Base-by-base conservation (phyloP, 2,888 invertebrate genomes). In the Leptothorax acervorum region DNA sequence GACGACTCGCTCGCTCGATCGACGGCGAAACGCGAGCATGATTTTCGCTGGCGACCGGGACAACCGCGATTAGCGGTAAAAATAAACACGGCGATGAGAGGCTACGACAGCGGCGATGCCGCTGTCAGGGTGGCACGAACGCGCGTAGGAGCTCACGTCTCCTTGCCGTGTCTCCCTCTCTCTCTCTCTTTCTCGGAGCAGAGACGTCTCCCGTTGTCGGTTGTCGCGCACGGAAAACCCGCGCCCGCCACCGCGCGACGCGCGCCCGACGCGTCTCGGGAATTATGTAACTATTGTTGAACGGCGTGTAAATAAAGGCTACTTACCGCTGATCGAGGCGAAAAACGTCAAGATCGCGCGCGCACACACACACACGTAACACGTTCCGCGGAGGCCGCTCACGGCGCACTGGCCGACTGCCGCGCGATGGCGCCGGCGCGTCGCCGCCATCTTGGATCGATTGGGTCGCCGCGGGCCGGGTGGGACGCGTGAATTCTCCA, bases 241-340 rank as follows among this genome's bases (percentile, higher is more conserved):
- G 51, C 71, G 76, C 86, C 86, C 88, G 89, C 87, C 90, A 86
- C 86, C 86, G 23, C 23, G 23, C 23, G 84, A 81, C 74, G 68
- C 79, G 63, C 73, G 79, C 68, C 57, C 39, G 45, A 51, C 48
- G 84, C 86, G 88, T 84, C 87, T 90, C 66, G 60, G 53, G 89
- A 93, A 94, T 94, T 92, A 93, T 93, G 92, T 92, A 94, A 94
- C 92, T 92, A 90, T 91, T 92, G 90, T 92, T 90, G 91, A 89
- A 92, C 90, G 90, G 89, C 91, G 90, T 84, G 92, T 92, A 93
- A 94, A 93, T 93, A 94, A 93, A 92, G 87, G 86, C 91, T 91
- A 93, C 94, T 94, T 93, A 94, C 94, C 93, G 93, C 93, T 94
- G 92, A 92, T 92, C 93, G 90, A 92, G 91, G 92, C 91, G 93